These are phyloP conservation scores for Tiphia femorata DNA, from an alignment of 2,888 invertebrate species.

Conservation along the genomic window DNA sequence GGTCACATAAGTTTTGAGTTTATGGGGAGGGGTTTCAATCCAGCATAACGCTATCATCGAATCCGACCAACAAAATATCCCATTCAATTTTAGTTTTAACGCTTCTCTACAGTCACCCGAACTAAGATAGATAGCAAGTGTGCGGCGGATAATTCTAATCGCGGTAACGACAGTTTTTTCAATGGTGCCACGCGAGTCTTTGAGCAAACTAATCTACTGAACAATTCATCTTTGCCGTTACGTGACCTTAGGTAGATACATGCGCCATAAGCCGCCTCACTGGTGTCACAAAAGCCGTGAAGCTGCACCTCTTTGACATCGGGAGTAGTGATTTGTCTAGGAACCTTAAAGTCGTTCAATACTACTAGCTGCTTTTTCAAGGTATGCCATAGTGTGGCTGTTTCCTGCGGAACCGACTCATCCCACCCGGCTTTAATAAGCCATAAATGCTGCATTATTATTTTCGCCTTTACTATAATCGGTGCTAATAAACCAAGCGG, in stretches of 20 bases:
- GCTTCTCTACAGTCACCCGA: neutral
- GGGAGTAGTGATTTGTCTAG: neutral
- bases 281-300: conserved; percentile 12
- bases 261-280: conserved; percentile 4
- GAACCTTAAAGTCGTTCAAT: neutral
- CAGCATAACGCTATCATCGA: neutral
- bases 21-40: neutral
- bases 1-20: neutral
- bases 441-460: conserved; percentile 8
- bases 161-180: neutral
- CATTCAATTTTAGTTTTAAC: neutral
- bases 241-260: conserved; percentile 2
- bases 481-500: conserved; percentile 11
- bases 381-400: neutral
- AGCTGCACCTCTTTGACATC: neutral
- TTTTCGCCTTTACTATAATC: conserved; percentile 3
- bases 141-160: conserved; percentile 10
- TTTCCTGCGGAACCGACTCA: conserved; percentile 1
- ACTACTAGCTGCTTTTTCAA: neutral
- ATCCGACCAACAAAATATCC: neutral
- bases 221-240: neutral
- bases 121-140: neutral
- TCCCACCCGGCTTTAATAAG: neutral
- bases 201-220: neutral
- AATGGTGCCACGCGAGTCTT: conserved; percentile 9